Base-by-base conservation (phyloP, 2,113 vertebrate species). In the Clupea harengus region DNA sequence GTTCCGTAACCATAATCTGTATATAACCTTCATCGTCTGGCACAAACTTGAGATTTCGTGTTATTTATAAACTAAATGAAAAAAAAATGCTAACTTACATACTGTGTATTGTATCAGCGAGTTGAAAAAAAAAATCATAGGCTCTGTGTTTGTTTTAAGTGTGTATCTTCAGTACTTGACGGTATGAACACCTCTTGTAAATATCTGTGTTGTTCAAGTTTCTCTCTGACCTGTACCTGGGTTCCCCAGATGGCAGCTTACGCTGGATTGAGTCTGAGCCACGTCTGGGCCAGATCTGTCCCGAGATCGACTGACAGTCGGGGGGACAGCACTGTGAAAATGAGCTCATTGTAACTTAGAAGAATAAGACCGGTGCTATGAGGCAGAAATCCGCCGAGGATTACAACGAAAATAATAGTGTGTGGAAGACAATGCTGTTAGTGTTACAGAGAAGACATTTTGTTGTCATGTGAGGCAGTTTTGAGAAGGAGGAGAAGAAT, bases 191-290 rank as follows among this genome's bases (percentile, higher is more conserved):
- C 32, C 32, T 17, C 84, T 85, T 92, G 92, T 93, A 92, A 87
- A 93, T 93, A 93, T 92, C 92, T 86, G 88, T 91, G 88, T 91
- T 92, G 89, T 91, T 90, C 46, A 89, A 88, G 88, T 90, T 89
- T 91, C 88, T 91, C 88, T 88, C 81, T 87, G 89, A 91, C 87
- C 87, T 91, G 87, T 88, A 89, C 87, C 83, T 89, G 89, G 54
- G n/a, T 9, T 50, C 45, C 28, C 72, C 15, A 13, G 13, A 15
- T 39, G 72, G 72, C 72, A 78, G 72, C 72, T 39, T 32, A 78
- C 72, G 17, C 25, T 78, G 72, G 72, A 39, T 39, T 39, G 39
- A 39, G 39, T 39, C 39, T 39, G 39, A 39, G 13, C 72, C 15
- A 15, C 25, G 13, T 15, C 25, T 78, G 72, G 3, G 13, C 72